Evolutionary conservation across 2,888 invertebrate genomes (phyloP), one percentile per base, ranked within the genome.

Genomic region (Cabera pusaria): DNA sequence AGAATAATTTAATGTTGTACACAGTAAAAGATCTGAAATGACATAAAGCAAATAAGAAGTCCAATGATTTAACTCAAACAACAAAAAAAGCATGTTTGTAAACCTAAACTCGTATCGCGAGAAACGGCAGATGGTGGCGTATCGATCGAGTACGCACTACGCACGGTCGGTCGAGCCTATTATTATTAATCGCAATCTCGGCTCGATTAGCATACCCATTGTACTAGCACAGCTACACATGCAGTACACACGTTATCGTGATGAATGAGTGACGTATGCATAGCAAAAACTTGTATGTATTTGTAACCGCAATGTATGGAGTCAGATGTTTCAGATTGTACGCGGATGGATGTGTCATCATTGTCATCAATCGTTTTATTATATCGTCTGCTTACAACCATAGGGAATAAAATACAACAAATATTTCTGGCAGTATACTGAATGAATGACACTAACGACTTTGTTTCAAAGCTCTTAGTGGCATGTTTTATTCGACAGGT

Each of bases 151-250:
- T 43, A 52, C 58, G 53, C 59, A 60, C 64, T 64, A 60, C 56
- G 51, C 56, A 59, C 56, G 61, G 62, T 48, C 64, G 59, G 60
- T 44, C 56, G 58, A 56, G 54, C 59, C 68, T 69, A 71, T 76
- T 81, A 78, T 77, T 76, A 71, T 76, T 74, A 77, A 80, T 81
- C 76, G 69, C 70, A 76, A 83, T 83, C 82, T 77, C 76, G 54
- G 59, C 67, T 55, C 64, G 78, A 85, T 86, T 86, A 85, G 64
- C 86, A 86, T 86, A 85, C 49, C 75, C 67, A 84, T 84, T 84
- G 84, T 80, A 36, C 25, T 23, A 28, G 60, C 49, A 59, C 62
- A 62, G 54, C 61, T 63, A 63, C 52, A 73, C 78, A 71, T 74
- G 75, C 72, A 73, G 63, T 31, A 41, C 45, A 41, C 45, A 42